Conservation (phyloP, 2,888 invertebrate species). For the Melieria omissa region DNA sequence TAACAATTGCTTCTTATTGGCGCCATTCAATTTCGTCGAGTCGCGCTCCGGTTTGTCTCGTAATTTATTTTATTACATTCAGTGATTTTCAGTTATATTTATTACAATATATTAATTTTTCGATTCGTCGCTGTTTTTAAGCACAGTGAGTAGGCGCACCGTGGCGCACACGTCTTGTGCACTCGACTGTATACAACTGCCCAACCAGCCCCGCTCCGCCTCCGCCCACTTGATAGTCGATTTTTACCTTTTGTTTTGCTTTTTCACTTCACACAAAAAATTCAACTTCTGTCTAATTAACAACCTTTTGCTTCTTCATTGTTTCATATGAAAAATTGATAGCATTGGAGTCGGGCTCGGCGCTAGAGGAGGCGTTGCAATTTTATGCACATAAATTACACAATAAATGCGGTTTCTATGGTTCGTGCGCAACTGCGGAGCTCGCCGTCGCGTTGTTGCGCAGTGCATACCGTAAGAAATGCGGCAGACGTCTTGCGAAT, state of each 20-base stretch:
- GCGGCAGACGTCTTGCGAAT: neutral
- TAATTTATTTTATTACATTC: too few species aligned
- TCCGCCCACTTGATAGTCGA: neutral
- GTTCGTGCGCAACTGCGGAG: neutral
- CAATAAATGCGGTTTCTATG: constrained; percentile 2
- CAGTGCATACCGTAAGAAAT: too few species aligned
- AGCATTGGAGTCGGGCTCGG: neutral
- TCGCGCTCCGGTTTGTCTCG: too few species aligned
- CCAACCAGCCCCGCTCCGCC: neutral
- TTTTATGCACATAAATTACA: constrained; percentile 17
- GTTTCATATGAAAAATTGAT: too few species aligned
- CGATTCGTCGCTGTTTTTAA: too few species aligned
- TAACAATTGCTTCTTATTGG: too few species aligned
- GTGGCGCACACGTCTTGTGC: neutral
- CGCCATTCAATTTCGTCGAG: too few species aligned
- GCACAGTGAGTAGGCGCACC: neutral
- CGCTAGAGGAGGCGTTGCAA: neutral
- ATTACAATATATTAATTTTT: too few species aligned
- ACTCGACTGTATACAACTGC: neutral
- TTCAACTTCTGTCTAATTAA: constrained; percentile 4
- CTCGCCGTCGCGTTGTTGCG: neutral
- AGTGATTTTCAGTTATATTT: too few species aligned
- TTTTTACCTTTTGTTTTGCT: too few species aligned
- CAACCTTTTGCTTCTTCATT: neutral
- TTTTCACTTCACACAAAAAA: neutral